Percentiles rank a stretch among this genome's conserved stretches.
These are phyloP conservation scores for Copsychus sechellarum DNA, from an alignment of 2,113 vertebrate genomes.

Conservation along the genomic window DNA sequence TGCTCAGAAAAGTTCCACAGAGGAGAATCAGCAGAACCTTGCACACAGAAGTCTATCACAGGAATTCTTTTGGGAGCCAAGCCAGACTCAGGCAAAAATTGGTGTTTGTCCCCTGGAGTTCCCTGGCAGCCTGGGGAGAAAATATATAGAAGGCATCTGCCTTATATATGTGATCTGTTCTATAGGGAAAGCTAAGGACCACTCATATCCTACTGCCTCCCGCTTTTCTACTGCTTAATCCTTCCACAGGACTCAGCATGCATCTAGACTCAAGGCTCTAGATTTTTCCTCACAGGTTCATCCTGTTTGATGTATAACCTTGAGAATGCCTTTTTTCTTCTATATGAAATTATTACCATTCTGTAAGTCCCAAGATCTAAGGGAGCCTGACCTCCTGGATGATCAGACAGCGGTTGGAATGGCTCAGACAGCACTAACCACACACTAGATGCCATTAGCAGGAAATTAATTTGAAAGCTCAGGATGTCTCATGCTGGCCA, in stretches of 20 bases:
- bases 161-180: neutral
- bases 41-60: neutral
- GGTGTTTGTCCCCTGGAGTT: fast-evolving
- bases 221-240: neutral
- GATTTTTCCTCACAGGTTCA: neutral
- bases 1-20: neutral
- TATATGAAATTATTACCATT: neutral
- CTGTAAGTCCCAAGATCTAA: neutral
- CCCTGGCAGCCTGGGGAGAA: neutral
- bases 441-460: neutral
- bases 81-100: neutral
- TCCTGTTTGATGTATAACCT: neutral
- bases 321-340: neutral
- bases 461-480: neutral
- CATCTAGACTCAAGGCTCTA: neutral
- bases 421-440: neutral
- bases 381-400: neutral
- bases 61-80: neutral
- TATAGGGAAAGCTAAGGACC: neutral
- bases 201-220: neutral
- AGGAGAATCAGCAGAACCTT: neutral
- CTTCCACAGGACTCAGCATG: neutral
- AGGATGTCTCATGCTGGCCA: neutral
- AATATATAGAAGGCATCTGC: neutral
- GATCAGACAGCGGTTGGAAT: neutral